Percentiles rank a stretch among this genome's conserved stretches.
Conservation (phyloP, 2,888 invertebrate genomes). For the Aphidius colemani region DNA sequence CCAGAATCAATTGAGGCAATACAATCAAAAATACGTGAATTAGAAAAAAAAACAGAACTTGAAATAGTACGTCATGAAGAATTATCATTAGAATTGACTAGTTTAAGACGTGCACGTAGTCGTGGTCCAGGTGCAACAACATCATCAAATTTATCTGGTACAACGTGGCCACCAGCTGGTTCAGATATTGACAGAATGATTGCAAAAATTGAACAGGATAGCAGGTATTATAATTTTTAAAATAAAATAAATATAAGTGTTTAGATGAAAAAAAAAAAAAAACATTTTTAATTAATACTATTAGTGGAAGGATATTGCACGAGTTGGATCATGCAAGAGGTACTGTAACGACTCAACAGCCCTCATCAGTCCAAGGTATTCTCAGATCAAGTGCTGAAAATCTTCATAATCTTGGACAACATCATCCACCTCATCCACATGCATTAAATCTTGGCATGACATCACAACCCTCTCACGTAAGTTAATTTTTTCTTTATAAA, state of each 20-base stretch:
- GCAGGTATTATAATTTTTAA: constrained; percentile 35
- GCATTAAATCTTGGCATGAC: constrained; percentile 55
- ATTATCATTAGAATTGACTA: constrained; percentile 82
- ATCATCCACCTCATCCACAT: constrained; percentile 54
- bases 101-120: constrained; percentile 67
- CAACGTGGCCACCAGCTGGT: constrained; percentile 63
- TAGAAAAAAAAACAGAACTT: constrained; percentile 85
- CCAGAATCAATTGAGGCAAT: constrained; percentile 72
- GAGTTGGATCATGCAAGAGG: constrained; percentile 82
- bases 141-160: constrained; percentile 59
- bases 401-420: constrained; percentile 51
- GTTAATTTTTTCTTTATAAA: constrained; percentile 26
- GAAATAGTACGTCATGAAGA: constrained; percentile 80
- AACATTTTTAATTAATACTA: constrained; percentile 27
- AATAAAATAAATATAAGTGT: not conserved
- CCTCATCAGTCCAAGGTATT: constrained; percentile 49
- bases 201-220: constrained; percentile 89
- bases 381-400: constrained; percentile 57
- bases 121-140: constrained; percentile 53
- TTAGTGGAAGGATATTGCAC: constrained; percentile 73
- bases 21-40: constrained; percentile 83
- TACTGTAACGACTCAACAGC: constrained; percentile 62
- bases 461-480: constrained; percentile 51
- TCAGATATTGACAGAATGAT: constrained; percentile 91
- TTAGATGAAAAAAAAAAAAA: not conserved